Percentiles rank a stretch among this genome's conserved stretches.
Evolutionary conservation across 2,797 vertebrate species (phyloP).

Genomic region (Merluccius polli): DNA sequence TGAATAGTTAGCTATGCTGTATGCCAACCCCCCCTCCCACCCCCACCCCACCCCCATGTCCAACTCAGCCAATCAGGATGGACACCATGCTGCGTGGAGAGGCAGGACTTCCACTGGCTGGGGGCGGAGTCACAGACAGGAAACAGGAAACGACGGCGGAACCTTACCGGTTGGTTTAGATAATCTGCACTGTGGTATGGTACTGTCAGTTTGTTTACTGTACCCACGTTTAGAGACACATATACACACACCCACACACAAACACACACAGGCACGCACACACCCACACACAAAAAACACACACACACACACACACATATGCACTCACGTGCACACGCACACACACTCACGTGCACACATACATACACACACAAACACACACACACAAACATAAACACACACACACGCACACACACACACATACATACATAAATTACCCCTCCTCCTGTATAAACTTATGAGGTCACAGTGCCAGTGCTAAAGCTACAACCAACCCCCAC

Average conservation of each 20-base stretch:
- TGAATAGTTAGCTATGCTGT: slow-evolving; percentile 32
- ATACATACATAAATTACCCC: neutral
- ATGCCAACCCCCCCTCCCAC: slow-evolving; percentile 23
- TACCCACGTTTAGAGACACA: neutral
- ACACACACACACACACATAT: neutral
- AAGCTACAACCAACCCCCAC: slow-evolving; percentile 28
- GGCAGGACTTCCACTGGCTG: slow-evolving; percentile 36
- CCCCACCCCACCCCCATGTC: slow-evolving; percentile 28
- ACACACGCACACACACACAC: neutral
- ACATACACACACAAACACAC: neutral
- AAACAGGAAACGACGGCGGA: slow-evolving; percentile 61
- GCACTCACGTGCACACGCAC: neutral
- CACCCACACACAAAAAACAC: neutral
- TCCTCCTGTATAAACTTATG: neutral
- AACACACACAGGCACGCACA: too few species aligned
- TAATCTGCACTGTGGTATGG: slow-evolving; percentile 27
- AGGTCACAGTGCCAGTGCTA: neutral
- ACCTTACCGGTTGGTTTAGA: slow-evolving; percentile 70
- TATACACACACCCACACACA: neutral
- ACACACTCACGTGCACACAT: neutral
- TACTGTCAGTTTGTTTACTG: neutral
- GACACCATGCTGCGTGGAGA: slow-evolving; percentile 34
- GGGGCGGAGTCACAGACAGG: slow-evolving; percentile 54
- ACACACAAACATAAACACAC: neutral
- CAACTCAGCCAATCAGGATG: neutral